phyloP scores from a whole-genome alignment of 2,113 vertebrate species.

The Oncorhynchus tshawytscha region DNA sequence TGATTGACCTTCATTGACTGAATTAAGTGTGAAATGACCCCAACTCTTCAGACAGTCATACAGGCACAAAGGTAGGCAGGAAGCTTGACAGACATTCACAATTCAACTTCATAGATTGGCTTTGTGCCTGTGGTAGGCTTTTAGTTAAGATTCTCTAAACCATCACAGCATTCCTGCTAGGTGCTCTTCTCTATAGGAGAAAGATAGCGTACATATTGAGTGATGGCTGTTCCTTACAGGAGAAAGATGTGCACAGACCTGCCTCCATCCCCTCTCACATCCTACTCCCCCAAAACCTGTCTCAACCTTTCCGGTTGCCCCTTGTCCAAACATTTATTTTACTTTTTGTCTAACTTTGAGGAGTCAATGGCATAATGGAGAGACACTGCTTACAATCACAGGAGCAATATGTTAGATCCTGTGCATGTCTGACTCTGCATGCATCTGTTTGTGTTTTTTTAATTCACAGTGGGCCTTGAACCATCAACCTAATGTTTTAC shows the following conservation, averaged over 20 bases:
- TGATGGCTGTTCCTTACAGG: no score
- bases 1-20: no score
- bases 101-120: constrained; percentile 5
- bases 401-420: constrained; percentile 5
- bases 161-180: constrained; percentile 52
- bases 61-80: not conserved
- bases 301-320: constrained; percentile 25
- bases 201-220: constrained; percentile 15
- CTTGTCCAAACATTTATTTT: constrained; percentile 33
- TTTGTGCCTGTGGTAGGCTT: constrained; percentile 16
- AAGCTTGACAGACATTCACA: not conserved
- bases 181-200: constrained; percentile 11
- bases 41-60: not conserved
- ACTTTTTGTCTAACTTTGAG: no score
- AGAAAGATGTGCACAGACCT: no score
- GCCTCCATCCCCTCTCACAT: not conserved
- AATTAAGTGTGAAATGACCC: no score
- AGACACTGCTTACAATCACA: constrained; percentile 11
- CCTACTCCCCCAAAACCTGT: no score
- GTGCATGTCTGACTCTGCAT: not conserved
- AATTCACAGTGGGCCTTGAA: not conserved
- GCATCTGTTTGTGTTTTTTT: no score
- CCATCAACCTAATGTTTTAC: not conserved
- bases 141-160: constrained; percentile 49
- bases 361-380: no score